Base-by-base conservation (phyloP, 1,140 invertebrate species). In the Uloborus diversus region DNA sequence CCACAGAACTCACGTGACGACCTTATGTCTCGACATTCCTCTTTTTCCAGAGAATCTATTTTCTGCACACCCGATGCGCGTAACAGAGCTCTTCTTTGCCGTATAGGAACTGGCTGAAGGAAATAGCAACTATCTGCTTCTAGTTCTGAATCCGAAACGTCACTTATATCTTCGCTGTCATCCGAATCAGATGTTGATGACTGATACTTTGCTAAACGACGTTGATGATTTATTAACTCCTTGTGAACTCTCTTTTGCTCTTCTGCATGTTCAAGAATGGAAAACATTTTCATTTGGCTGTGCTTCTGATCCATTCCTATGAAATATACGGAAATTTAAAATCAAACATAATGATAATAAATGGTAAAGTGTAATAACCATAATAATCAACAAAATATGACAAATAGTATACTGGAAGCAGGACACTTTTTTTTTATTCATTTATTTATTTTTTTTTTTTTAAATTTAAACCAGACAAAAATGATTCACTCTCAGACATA, bases 111-210 rank as follows among this genome's bases (percentile, higher is more conserved):
- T 4, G 97, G 96, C 87, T 98, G 88, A 4, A 90, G 83, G 82
- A 98, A 98, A 85, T 96, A 97, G 86, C 95, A 97, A 85, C 93
- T 95, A 80, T 98, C 96, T 80, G 94, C 90, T 85, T 97, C 95
- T 81, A 95, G 87, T 86, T 94, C 93, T 2, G 91, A 91, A 84
- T 96, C 94, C 68, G 93, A 94, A 69, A 92, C 90, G 81, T 95
- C 94, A 85, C 93, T 94, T 0, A 91, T 89, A 85, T 94, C 93
- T 84, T 94, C 93, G 73, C 81, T 82, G 11, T 88, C 82, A 28
- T 82, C 78, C n/a, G 82, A 81, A 81, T 84, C 68, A 47, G 79
- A 80, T 32, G 68, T 66, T 9, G 79, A 64, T 9, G 66, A 69
- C 27, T 80, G 79, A 49, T 71, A 81, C 37, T 87, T 86, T 3